Conservation (phyloP, 2,888 invertebrate genomes). For the Dicycla oo region DNA sequence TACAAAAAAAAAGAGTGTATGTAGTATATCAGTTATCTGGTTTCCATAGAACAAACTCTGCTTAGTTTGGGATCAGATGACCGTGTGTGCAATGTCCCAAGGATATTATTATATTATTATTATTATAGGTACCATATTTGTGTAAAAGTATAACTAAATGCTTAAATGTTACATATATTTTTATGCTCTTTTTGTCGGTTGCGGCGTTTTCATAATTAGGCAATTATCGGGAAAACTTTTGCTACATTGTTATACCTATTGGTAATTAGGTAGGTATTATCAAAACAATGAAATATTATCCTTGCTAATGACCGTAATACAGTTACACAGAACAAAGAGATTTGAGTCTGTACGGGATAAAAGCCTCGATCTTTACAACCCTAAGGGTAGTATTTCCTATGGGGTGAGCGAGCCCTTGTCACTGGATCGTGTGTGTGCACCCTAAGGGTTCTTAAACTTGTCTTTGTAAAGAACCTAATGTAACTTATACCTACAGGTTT, state of each 20-base stretch:
- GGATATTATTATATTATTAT: too few species aligned
- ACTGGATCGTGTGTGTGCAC: not conserved
- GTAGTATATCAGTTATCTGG: too few species aligned
- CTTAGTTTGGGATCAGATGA: too few species aligned
- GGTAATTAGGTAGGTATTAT: constrained; percentile 6
- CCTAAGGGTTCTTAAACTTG: constrained; percentile 6
- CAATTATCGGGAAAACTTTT: constrained; percentile 11
- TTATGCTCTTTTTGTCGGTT: not conserved
- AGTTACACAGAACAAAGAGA: constrained; percentile 17
- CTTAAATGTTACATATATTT: not conserved
- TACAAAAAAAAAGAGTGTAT: too few species aligned
- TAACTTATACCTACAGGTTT: not conserved
- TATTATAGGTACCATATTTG: not conserved
- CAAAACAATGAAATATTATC: constrained; percentile 3
- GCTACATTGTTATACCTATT: not conserved
- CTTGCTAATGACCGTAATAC: constrained; percentile 22
- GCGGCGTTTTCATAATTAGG: not conserved
- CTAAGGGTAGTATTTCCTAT: constrained; percentile 28
- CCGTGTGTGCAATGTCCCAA: too few species aligned
- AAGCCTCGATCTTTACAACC: constrained; percentile 27
- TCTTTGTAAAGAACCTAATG: constrained; percentile 4
- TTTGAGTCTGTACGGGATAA: constrained; percentile 20
- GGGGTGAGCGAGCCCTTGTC: constrained; percentile 31
- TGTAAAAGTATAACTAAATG: not conserved
- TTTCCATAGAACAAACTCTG: too few species aligned